Base-by-base conservation (phyloP, 2,888 invertebrate genomes). In the Cyaniris semiargus region DNA sequence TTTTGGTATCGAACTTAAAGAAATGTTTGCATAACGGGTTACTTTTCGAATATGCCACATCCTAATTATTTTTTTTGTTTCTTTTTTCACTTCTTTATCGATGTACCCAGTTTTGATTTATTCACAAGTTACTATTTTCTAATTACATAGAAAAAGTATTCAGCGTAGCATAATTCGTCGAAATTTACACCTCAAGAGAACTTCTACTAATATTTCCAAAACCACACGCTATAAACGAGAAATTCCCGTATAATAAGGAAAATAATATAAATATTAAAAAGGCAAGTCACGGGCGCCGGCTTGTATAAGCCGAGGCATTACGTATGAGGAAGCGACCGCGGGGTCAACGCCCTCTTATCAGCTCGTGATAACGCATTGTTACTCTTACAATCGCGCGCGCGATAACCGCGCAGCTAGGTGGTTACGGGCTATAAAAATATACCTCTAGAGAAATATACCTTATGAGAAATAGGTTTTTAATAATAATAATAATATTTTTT, bases 331-430 rank as follows among this genome's bases (percentile, higher is more conserved):
- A 83, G 81, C 86, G 88, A 87, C 78, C 88, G 85, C 77, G 81
- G 82, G 88, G 86, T 89, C 88, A 87, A 84, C 84, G 85, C 80
- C 85, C 87, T 77, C 81, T 88, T 91, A 91, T 91, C 91, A 87
- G 79, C 38, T 48, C 81, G 38, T 86, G 90, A 91, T 91, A 90
- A 88, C 84, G 81, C 80, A 82, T 79, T 88, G 87, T 87, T 87
- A 85, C 76, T 77, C 76, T 76, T 78, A 78, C 78, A 76, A 80
- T 80, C 78, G 76, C 76, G 23, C 13, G 23, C 76, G 76, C 78
- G 79, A 80, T 80, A 77, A 77, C 38, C 66, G 77, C 78, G 79
- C 79, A 78, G 78, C 79, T 77, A 80, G 76, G 80, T 80, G 79
- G 80, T 66, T 60, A 60, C 23, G 60, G 23, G 23, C 23, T 66